These are phyloP conservation scores for Epicauta chinensis DNA, from an alignment of 1,140 invertebrate species.

Conservation along the genomic window DNA sequence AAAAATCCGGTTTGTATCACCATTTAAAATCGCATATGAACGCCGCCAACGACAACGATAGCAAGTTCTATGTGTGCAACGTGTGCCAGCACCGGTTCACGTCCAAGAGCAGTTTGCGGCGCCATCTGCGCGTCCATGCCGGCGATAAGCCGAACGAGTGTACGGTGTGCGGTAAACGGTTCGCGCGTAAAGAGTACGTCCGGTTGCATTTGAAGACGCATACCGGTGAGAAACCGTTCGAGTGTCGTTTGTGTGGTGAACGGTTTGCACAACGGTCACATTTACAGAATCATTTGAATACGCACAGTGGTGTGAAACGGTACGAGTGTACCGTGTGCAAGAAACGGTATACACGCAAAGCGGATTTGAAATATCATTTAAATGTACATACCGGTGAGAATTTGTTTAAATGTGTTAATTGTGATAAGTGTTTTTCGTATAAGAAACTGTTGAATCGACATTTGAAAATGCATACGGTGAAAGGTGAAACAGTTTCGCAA, in stretches of 20 bases:
- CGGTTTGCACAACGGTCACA: constrained; percentile 41
- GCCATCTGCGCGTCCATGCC: constrained; percentile 23
- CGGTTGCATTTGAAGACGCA: constrained; percentile 29
- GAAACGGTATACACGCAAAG: constrained; percentile 47
- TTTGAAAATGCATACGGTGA: too few species aligned
- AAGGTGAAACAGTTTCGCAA: too few species aligned
- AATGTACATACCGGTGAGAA: constrained; percentile 49
- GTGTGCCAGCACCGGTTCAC: constrained; percentile 33
- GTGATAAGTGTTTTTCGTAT: constrained; percentile 24
- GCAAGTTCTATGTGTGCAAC: constrained; percentile 29
- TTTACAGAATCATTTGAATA: constrained; percentile 52
- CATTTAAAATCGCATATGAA: constrained; percentile 35
- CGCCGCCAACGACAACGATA: too few species aligned
- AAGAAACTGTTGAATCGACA: too few species aligned
- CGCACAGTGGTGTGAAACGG: constrained; percentile 59
- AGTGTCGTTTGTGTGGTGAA: constrained; percentile 60
- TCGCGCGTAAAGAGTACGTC: neutral
- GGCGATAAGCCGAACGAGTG: constrained; percentile 26
- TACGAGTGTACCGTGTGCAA: constrained; percentile 53
- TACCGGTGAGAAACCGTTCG: constrained; percentile 60
- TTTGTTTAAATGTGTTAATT: constrained; percentile 44
- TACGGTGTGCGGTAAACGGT: constrained; percentile 6
- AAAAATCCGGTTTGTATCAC: constrained; percentile 34
- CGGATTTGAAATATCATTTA: constrained; percentile 46
- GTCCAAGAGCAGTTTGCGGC: constrained; percentile 22